Evolutionary conservation across 2,113 vertebrate species (phyloP).

Genomic region (Pelecanoides urinatrix): DNA sequence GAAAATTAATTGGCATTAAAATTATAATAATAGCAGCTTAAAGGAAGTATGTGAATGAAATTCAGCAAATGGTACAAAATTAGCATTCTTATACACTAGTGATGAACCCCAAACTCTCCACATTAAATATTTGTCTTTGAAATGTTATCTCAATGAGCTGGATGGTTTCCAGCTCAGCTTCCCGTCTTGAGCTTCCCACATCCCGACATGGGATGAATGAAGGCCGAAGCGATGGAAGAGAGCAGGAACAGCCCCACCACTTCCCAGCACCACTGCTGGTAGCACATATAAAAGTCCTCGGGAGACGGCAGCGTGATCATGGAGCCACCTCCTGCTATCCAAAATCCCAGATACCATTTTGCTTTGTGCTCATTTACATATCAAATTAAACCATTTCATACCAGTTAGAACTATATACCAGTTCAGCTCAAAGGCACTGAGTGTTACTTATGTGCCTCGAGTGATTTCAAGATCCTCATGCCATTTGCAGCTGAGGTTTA

Average conservation of each 20-base stretch:
- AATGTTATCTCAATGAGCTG: background rate
- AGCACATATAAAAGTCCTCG: fast-evolving
- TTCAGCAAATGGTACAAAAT: constrained; percentile 6
- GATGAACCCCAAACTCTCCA: background rate
- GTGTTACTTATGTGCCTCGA: fast-evolving
- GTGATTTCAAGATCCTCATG: fast-evolving
- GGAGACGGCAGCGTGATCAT: fast-evolving
- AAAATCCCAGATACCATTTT: background rate
- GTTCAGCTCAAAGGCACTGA: background rate
- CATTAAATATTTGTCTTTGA: background rate
- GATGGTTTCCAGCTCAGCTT: background rate
- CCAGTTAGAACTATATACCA: background rate
- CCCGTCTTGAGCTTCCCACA: background rate
- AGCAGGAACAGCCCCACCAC: background rate
- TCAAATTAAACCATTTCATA: background rate
- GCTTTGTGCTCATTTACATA: background rate
- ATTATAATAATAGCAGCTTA: background rate
- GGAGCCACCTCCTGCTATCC: background rate
- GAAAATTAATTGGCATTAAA: constrained; percentile 56
- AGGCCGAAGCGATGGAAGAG: background rate
- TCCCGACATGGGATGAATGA: background rate
- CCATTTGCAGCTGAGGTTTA: background rate
- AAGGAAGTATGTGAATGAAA: background rate
- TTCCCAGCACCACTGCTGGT: background rate
- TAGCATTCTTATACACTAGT: background rate